These are phyloP conservation scores for Vanessa cardui DNA, from an alignment of 2,888 invertebrate genomes.

Conservation along the genomic window DNA sequence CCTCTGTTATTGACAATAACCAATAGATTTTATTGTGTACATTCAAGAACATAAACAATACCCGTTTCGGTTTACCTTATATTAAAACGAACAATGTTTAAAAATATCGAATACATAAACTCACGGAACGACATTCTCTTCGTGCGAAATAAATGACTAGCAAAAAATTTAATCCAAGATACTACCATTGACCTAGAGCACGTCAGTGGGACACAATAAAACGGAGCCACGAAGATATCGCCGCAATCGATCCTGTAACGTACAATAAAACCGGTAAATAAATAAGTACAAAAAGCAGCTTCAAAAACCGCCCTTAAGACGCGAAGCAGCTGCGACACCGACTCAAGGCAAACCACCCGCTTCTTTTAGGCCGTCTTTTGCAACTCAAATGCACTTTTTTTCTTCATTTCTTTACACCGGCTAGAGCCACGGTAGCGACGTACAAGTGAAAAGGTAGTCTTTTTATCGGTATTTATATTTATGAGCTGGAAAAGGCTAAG, in stretches of 20 bases:
- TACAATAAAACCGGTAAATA: slow-evolving; percentile 70
- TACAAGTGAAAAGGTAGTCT: slow-evolving; percentile 33
- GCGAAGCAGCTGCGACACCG: slow-evolving; percentile 63
- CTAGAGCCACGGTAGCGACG: slow-evolving; percentile 41
- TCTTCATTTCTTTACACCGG: slow-evolving; percentile 33
- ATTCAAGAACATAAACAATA: too few species aligned
- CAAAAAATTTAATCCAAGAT: slow-evolving; percentile 13
- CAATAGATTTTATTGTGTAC: too few species aligned
- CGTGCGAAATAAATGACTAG: slow-evolving; percentile 5
- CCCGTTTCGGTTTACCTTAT: background rate
- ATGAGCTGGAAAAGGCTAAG: slow-evolving; percentile 34
- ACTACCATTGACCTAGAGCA: slow-evolving; percentile 6
- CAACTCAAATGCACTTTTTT: slow-evolving; percentile 64
- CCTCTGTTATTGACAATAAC: too few species aligned
- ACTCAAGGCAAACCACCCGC: slow-evolving; percentile 75
- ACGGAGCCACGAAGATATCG: slow-evolving; percentile 39
- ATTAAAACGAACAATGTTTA: background rate
- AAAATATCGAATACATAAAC: background rate
- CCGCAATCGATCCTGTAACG: slow-evolving; percentile 48
- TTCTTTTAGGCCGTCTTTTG: slow-evolving; percentile 55
- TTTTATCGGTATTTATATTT: slow-evolving; percentile 32
- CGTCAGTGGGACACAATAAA: slow-evolving; percentile 29
- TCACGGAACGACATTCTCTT: slow-evolving; percentile 2
- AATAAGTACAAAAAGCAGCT: slow-evolving; percentile 65
- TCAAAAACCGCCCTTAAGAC: slow-evolving; percentile 65